Percentiles rank a stretch among this genome's conserved stretches.
phyloP scores from a whole-genome alignment of 2,113 vertebrate species.

The Haemorhous mexicanus region DNA sequence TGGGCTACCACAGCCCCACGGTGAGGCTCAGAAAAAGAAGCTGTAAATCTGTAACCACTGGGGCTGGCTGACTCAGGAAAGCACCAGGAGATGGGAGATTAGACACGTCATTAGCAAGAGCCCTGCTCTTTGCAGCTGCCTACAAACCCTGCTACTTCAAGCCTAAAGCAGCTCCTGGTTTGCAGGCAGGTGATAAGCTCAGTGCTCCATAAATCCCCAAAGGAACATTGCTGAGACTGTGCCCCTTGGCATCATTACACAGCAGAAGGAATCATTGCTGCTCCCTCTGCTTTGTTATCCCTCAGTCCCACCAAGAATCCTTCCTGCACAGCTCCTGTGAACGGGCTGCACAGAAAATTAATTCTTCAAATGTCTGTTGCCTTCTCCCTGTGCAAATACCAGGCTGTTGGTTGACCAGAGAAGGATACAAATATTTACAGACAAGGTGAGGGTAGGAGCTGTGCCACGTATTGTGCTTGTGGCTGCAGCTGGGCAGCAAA shows the following conservation, averaged over 20 bases:
- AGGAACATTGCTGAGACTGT: not conserved
- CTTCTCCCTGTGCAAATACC: conserved; percentile 30
- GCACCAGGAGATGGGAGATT: not conserved
- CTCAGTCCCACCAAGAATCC: not conserved
- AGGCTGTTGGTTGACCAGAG: not conserved
- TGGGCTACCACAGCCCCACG: rapidly evolving
- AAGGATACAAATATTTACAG: conserved; percentile 62
- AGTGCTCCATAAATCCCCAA: not conserved
- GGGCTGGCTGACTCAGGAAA: not conserved
- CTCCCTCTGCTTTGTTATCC: not conserved
- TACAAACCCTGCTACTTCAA: not conserved
- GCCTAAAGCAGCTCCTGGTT: not conserved
- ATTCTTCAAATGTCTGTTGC: not conserved
- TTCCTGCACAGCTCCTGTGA: not conserved
- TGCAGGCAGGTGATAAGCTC: not conserved
- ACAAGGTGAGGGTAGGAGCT: not conserved
- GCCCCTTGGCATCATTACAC: not conserved
- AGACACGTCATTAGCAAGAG: not conserved
- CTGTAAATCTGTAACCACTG: not conserved
- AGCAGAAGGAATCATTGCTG: not conserved
- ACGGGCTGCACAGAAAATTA: not conserved
- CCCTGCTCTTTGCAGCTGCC: not conserved
- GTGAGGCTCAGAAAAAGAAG: not conserved
- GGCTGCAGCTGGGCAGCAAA: not conserved
- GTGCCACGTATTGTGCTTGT: not conserved